A percentile compares a stretch with the other conserved stretches of the same genome.
Evolutionary conservation across 2,888 invertebrate genomes (phyloP).

Genomic region (Sussaba pulchella): DNA sequence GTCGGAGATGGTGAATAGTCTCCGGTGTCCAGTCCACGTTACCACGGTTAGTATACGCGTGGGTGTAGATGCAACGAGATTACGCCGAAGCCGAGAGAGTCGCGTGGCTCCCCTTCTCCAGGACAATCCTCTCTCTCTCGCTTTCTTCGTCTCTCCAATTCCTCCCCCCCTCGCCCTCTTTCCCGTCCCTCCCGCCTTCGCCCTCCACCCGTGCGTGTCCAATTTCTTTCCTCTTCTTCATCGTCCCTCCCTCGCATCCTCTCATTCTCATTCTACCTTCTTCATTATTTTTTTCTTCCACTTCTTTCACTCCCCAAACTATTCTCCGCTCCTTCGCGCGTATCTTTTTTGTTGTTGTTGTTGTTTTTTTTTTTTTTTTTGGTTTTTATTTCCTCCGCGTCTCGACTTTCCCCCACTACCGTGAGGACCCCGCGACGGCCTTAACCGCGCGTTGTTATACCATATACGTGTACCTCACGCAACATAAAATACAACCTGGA

Average conservation of each 20-base stretch:
- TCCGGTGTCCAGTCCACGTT: slow-evolving; percentile 67
- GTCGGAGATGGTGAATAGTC: slow-evolving; percentile 73
- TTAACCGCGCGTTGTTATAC: slow-evolving; percentile 63
- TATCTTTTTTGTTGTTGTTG: slow-evolving; percentile 16
- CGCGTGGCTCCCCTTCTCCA: slow-evolving; percentile 78
- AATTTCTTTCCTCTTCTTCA: slow-evolving; percentile 55
- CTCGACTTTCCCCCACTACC: slow-evolving; percentile 52
- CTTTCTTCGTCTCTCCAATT: slow-evolving; percentile 64
- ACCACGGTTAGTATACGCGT: slow-evolving; percentile 76
- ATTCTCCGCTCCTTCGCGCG: slow-evolving; percentile 3
- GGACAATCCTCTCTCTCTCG: slow-evolving; percentile 38
- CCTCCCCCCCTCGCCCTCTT: slow-evolving; percentile 29
- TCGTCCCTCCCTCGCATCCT: slow-evolving; percentile 49
- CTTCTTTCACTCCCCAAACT: neutral
- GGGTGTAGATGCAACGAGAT: slow-evolving; percentile 79
- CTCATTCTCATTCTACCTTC: slow-evolving; percentile 50
- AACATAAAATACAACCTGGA: slow-evolving; percentile 81
- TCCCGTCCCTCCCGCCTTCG: slow-evolving; percentile 58
- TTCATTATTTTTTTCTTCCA: slow-evolving; percentile 16
- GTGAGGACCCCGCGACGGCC: slow-evolving; percentile 51
- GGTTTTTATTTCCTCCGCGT: neutral
- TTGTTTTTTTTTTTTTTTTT: slow-evolving; percentile 21
- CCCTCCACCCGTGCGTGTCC: slow-evolving; percentile 59
- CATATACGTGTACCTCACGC: slow-evolving; percentile 73
- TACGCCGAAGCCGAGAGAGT: slow-evolving; percentile 74